phyloP scores from a whole-genome alignment of 2,888 invertebrate genomes.

The Amphipoea oculea region DNA sequence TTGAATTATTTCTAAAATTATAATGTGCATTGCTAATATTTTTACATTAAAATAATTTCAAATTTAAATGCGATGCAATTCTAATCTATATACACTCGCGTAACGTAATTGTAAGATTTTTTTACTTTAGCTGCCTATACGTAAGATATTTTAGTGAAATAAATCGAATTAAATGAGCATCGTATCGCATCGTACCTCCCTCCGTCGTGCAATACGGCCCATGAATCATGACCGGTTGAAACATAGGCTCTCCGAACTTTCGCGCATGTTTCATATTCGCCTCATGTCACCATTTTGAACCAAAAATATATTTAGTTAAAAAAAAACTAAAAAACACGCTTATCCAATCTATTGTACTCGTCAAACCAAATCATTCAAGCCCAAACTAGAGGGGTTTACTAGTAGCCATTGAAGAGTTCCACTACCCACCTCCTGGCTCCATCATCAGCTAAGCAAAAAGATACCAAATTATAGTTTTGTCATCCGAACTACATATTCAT shows the following conservation, averaged over 20 bases:
- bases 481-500: not conserved
- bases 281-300: not conserved
- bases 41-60: conserved; percentile 20
- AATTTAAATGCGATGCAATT: conserved; percentile 12
- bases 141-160: not conserved
- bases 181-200: too few relatives aligned
- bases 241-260: not conserved
- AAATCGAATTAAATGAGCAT: not conserved
- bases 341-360: not conserved
- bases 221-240: not conserved
- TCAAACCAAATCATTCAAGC: not conserved
- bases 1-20: conserved; percentile 19
- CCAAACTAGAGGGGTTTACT: not conserved
- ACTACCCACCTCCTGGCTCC: not conserved
- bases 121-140: conserved; percentile 9
- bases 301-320: too few relatives aligned
- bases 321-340: too few relatives aligned
- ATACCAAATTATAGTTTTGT: not conserved
- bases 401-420: not conserved
- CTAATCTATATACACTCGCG: not conserved
- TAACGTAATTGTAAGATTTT: not conserved
- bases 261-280: not conserved
- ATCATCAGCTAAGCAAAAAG: not conserved
- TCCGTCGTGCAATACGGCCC: not conserved
- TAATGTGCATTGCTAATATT: conserved; percentile 16